Evolutionary conservation across 2,113 vertebrate species (phyloP).

Genomic region (Ciconia stormi): DNA sequence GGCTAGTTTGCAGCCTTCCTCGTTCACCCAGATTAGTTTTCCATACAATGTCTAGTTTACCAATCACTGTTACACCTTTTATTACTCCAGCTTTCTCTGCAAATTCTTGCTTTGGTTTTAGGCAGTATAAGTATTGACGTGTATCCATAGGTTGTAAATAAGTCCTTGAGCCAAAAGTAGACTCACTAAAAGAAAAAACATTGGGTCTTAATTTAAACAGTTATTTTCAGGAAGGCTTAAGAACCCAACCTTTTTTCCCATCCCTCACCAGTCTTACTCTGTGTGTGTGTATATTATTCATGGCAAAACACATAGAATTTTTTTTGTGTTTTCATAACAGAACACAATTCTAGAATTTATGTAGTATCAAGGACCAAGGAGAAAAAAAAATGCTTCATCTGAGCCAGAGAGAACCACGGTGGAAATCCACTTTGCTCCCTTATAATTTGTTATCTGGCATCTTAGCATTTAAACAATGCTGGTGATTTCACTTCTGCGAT

Average conservation of each 20-base stretch:
- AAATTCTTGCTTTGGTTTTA: conserved; percentile 96
- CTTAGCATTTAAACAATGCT: not conserved
- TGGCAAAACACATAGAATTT: not conserved
- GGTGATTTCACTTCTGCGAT: not conserved
- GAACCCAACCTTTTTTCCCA: not conserved
- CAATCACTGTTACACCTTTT: conserved; percentile 96
- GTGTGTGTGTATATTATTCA: not conserved
- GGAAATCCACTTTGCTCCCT: not conserved
- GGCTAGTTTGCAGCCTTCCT: conserved; percentile 95
- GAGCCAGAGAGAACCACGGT: not conserved
- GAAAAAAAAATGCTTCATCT: not conserved
- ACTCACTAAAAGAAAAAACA: conserved; percentile 73
- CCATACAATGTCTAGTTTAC: conserved; percentile 99
- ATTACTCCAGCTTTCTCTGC: conserved; percentile 98
- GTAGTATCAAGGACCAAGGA: not conserved
- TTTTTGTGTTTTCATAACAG: not conserved
- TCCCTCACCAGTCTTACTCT: not conserved
- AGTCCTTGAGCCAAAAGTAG: conserved; percentile 94
- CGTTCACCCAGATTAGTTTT: conserved; percentile 97
- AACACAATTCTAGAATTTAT: not conserved
- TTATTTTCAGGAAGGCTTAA: not conserved
- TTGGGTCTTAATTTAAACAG: not conserved
- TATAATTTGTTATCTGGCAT: not conserved
- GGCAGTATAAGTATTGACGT: conserved; percentile 94
- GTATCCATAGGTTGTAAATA: conserved; percentile 98